phyloP scores from a whole-genome alignment of 1,140 invertebrate species.

The Drosophila lacteicornis region DNA sequence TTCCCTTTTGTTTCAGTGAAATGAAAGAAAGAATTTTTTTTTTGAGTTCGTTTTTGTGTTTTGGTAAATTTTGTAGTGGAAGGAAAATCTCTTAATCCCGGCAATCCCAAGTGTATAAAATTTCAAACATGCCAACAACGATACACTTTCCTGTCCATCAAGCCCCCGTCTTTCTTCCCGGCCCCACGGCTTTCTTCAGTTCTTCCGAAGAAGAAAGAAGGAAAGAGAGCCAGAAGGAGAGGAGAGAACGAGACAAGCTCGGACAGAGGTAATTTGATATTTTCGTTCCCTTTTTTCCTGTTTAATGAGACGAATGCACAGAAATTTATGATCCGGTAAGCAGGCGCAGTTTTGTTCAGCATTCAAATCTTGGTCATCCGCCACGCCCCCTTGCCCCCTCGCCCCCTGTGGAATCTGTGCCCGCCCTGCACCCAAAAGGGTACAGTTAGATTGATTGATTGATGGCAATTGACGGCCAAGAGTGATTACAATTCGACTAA shows the following conservation, averaged over 20 bases:
- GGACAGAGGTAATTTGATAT: conserved; percentile 72
- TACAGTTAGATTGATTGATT: conserved; percentile 66
- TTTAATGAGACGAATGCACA: conserved; percentile 85
- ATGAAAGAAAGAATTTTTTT: conserved; percentile 24
- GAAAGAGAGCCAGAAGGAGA: neutral
- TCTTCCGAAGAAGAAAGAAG: conserved; percentile 63
- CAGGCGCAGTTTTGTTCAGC: conserved; percentile 82
- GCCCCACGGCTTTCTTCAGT: conserved; percentile 29
- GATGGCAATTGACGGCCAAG: conserved; percentile 68
- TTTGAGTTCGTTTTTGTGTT: neutral
- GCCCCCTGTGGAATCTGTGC: conserved; percentile 1
- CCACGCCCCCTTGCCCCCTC: neutral
- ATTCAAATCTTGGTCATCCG: conserved; percentile 43
- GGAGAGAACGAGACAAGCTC: conserved; percentile 6
- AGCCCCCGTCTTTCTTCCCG: conserved; percentile 27
- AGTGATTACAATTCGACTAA: conserved; percentile 72
- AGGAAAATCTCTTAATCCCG: conserved; percentile 76
- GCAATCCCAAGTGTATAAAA: conserved; percentile 77
- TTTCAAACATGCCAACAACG: conserved; percentile 79
- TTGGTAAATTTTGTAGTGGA: conserved; percentile 43
- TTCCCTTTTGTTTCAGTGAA: conserved; percentile 10
- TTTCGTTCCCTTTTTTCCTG: conserved; percentile 79
- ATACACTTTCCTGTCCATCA: conserved; percentile 82
- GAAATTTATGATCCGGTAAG: conserved; percentile 83
- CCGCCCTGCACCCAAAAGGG: neutral